These are phyloP conservation scores for Agapornis canus DNA, from an alignment of 2,797 vertebrate genomes.

Conservation along the genomic window DNA sequence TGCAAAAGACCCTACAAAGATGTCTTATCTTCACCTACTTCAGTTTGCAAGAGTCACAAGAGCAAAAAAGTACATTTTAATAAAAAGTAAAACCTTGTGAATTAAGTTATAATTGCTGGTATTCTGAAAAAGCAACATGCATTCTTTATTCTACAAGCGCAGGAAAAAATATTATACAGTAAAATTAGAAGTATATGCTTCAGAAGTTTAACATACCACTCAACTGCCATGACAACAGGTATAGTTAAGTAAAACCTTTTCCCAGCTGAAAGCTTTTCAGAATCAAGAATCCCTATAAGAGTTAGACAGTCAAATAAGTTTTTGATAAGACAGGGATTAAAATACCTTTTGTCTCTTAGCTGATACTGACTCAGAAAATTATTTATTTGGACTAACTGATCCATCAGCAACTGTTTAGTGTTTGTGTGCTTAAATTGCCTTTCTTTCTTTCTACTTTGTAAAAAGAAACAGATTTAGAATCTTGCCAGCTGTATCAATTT, in stretches of 20 bases:
- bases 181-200: neutral
- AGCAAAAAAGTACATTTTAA: neutral
- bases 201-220: neutral
- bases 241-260: neutral
- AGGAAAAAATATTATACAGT: neutral
- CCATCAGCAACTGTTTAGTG: neutral
- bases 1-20: neutral
- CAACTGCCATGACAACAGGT: neutral
- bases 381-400: neutral
- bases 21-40: neutral
- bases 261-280: neutral
- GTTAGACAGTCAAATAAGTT: neutral
- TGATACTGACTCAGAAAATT: neutral
- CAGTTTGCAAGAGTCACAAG: neutral
- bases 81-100: neutral
- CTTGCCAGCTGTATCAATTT: neutral
- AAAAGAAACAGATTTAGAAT: conserved; percentile 25
- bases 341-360: neutral
- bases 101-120: neutral
- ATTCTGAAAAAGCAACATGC: neutral
- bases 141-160: neutral
- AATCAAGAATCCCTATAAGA: neutral
- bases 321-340: neutral
- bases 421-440: neutral
- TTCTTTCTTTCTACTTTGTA: neutral